Evolutionary conservation across 2,888 invertebrate species (phyloP).

Genomic region (Scelioninae gen. 2): DNA sequence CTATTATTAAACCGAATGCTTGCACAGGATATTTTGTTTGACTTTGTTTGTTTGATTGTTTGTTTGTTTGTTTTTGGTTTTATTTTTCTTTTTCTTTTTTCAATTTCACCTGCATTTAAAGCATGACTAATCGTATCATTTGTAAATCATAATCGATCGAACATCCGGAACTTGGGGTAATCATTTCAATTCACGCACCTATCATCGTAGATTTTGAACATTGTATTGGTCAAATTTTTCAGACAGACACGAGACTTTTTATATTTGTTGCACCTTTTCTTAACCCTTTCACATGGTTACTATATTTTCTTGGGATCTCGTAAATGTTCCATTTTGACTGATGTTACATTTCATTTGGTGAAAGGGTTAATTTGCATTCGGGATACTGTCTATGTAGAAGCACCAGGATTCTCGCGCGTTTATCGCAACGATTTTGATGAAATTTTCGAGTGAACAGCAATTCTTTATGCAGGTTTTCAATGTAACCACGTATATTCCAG

Average conservation of each 20-base stretch:
- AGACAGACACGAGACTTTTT: conserved; percentile 49
- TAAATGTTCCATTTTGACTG: conserved; percentile 23
- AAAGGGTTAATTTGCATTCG: conserved; percentile 57
- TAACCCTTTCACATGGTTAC: conserved; percentile 56
- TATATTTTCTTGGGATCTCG: conserved; percentile 14
- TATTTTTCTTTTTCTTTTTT: conserved; percentile 15
- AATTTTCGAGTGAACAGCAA: not conserved
- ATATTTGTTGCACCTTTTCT: conserved; percentile 55
- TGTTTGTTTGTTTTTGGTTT: not conserved
- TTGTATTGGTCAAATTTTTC: conserved; percentile 17
- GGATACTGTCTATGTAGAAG: conserved; percentile 53
- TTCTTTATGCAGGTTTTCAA: not conserved
- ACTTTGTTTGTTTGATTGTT: no score
- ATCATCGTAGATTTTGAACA: conserved; percentile 39
- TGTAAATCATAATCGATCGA: conserved; percentile 29
- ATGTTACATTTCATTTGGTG: conserved; percentile 39
- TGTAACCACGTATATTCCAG: not conserved
- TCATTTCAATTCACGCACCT: conserved; percentile 48
- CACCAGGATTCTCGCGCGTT: conserved; percentile 59
- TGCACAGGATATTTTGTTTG: conserved; percentile 26
- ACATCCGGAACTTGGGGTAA: conserved; percentile 23
- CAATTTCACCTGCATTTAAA: conserved; percentile 52
- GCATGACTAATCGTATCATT: conserved; percentile 36
- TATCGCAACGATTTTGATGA: conserved; percentile 45
- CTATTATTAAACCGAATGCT: conserved; percentile 33